phyloP scores from a whole-genome alignment of 1,140 invertebrate genomes.

The Zaprionus gabonicus region DNA sequence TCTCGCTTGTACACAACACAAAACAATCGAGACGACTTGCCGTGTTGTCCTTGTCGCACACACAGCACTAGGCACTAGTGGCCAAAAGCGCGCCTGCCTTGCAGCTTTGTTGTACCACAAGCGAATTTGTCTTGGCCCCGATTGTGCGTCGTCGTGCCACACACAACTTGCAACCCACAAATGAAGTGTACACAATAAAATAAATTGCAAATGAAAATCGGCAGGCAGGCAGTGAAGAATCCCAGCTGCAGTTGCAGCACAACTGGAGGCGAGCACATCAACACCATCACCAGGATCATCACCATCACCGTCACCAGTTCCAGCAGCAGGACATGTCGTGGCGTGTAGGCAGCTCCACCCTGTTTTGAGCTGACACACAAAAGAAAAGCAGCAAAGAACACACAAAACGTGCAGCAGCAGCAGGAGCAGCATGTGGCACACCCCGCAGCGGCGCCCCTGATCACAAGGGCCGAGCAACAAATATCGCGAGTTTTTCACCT shows the following conservation, averaged over 20 bases:
- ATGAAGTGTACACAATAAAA: conserved; percentile 49
- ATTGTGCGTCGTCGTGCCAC: conserved; percentile 33
- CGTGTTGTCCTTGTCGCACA: conserved; percentile 41
- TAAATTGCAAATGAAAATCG: conserved; percentile 7
- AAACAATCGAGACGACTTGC: neutral
- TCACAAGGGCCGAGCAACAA: conserved; percentile 7
- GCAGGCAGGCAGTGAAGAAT: neutral
- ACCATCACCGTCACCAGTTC: neutral
- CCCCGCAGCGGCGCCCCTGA: conserved; percentile 8
- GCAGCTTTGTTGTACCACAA: conserved; percentile 72
- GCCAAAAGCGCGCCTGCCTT: neutral
- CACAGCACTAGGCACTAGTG: neutral
- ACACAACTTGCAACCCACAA: conserved; percentile 17
- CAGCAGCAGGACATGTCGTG: neutral
- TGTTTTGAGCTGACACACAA: conserved; percentile 28
- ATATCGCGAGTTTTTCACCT: neutral
- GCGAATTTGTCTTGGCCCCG: conserved; percentile 76
- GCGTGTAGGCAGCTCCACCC: conserved; percentile 35
- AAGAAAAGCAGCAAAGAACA: conserved; percentile 1
- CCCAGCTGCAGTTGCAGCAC: neutral
- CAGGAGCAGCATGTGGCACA: conserved; percentile 21
- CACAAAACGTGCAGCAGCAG: conserved; percentile 3
- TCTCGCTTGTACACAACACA: conserved; percentile 20
- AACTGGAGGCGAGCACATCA: neutral
- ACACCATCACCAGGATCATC: neutral